Evolutionary conservation across 2,113 vertebrate genomes (phyloP), one percentile per base, ranked within the genome.

Genomic region (Ceratotherium simum): DNA sequence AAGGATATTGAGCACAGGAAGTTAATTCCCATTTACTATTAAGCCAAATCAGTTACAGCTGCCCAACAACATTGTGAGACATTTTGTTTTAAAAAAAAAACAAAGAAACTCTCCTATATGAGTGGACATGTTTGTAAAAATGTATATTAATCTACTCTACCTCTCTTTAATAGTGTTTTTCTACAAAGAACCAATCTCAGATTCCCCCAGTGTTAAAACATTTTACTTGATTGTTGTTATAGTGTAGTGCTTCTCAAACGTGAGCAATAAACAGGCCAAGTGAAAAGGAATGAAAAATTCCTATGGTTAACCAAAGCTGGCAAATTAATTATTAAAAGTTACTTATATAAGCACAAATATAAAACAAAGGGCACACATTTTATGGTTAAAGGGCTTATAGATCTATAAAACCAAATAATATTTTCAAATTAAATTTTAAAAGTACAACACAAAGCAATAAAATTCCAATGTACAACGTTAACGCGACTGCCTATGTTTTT

Each of bases 11-110:
- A 92, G 17, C 29, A 70, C 18, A 70, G 29, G 25, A 94, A 94
- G 23, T 69, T 92, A 94, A 90, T 83, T 87, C 12, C n/a, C 54
- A 58, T 83, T 83, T 92, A 85, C 87, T 80, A 70, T 75, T 94
- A 91, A 81, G 70, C 25, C 33, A 25, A 7, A 90, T 82, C 29
- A 76, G 58, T 76, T 93, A 69, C 2, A 80, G 81, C 27, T 80
- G 70, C 25, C 58, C 60, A 90, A 81, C 1, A 82, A 48, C 21
- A 25, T 23, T 70, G 7, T 51, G 58, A 64, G n/a, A 56, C 62
- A 58, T 69, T 83, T 90, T 92, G 10, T 39, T 90, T 96, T 90
- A 90, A 39, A 90, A 80, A 75, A 83, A 58, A 75, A 83, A 58
- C 42, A 75, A 75, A 54, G 51, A 14, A 13, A 51, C 21, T 0